Base-by-base conservation (phyloP, 2,888 invertebrate genomes). In the Heteromyza rotundicornis region DNA sequence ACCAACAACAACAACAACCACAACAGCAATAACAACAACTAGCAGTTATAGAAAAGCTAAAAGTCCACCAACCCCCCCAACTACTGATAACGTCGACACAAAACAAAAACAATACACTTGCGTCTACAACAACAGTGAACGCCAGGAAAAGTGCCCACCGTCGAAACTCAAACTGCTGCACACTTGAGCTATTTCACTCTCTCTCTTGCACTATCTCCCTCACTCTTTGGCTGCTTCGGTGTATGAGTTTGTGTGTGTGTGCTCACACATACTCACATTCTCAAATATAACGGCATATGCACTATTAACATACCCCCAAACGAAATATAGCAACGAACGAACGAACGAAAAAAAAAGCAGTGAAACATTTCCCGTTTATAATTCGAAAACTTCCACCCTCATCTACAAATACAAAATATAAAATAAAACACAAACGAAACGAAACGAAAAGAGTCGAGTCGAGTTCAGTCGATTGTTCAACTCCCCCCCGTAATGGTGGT, bases 321-420 rank as follows among this genome's bases (percentile, higher is more conserved):
- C 40, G 40, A 40, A 40, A 40, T 40, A n/a, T 3, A 40, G 16
- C 14, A n/a, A 40, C 3, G 2, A 40, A 40, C 3, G 10, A 27
- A 27, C 5, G 10, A 10, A 5, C 10, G 10, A 27, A 27, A 27
- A 27, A 10, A 5, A 20, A 19, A 61, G 57, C 57, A 60, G 49
- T 62, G 60, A 60, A 65, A 60, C 63, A 60, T 65, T 60, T 65
- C 58, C 60, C 62, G 52, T 60, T 65, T 36, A 17, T 27, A 20
- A 52, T 52, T 44, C 19, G 47, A 36, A 27, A 32, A 49, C 56
- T 57, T 59, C 59, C 58, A 59, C 64, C 64, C 60, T 44, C 57
- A 36, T 36, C 17, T 17, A 8, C 54, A 20, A 57, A 35, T 22
- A 57, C 22, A 17, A 35, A 32, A n/a, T 19, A 32, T 8, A 16